Conservation (phyloP, 2,113 vertebrate genomes). For the Daubentonia madagascariensis region DNA sequence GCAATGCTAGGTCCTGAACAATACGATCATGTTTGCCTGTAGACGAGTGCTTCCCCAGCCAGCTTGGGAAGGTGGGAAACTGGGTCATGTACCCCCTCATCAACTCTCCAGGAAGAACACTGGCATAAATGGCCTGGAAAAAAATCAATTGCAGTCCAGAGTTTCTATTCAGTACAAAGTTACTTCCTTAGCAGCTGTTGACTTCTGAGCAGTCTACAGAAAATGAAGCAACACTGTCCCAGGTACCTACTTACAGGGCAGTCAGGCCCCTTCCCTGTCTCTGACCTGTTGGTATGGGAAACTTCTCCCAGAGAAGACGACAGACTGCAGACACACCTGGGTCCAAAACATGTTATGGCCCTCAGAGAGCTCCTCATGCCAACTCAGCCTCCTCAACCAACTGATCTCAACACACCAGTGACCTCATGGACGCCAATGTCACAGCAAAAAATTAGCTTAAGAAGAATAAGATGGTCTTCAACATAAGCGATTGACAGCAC, state of each 20-base stretch:
- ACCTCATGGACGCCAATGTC: background rate
- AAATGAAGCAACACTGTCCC: background rate
- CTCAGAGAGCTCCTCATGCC: background rate
- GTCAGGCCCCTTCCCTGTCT: background rate
- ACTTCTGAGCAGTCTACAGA: background rate
- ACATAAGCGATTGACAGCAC: background rate
- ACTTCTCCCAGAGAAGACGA: background rate
- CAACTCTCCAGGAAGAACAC: conserved; percentile 96
- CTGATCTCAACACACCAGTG: background rate
- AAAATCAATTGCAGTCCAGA: background rate
- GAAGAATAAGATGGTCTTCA: background rate
- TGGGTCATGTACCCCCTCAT: conserved; percentile 97
- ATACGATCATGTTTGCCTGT: conserved; percentile 91
- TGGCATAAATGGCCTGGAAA: conserved; percentile 94
- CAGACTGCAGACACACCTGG: background rate
- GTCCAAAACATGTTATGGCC: background rate
- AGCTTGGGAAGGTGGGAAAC: conserved; percentile 95
- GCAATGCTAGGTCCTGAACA: conserved; percentile 92
- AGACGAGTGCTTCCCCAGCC: conserved; percentile 95
- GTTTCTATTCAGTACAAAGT: background rate
- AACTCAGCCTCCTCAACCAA: too few species aligned
- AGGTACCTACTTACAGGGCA: background rate
- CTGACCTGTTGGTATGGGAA: background rate
- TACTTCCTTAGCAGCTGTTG: background rate
- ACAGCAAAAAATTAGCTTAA: background rate